Evolutionary conservation across 1,140 invertebrate species (phyloP), one percentile per base, ranked within the genome.

Genomic region (Eriocheir sinensis): DNA sequence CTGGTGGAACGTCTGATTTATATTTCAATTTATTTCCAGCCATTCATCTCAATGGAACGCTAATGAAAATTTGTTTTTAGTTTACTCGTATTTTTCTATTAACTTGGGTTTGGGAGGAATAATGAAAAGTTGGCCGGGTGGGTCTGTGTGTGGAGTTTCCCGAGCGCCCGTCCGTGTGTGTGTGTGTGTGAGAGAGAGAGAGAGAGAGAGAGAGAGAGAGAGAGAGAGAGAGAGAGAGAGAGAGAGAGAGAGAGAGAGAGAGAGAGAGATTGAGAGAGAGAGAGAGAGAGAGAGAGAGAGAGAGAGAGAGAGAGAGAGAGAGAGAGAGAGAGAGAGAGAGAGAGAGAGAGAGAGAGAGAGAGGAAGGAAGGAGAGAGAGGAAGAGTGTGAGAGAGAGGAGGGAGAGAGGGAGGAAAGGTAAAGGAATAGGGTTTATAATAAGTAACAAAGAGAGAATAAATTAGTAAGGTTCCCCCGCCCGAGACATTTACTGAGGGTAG

Each of bases 41-140:
- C 92, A 93, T 93, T 93, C 92, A 93, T 93, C 92, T 93, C 80
- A 93, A 93, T 93, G 92, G 85, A 93, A 53, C 85, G 92, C 88
- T 93, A 93, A 93, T 93, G 92, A 93, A 93, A 93, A 93, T 93
- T 93, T 93, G 92, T 93, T 93, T 93, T 93, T 93, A 93, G 92
- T 93, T 93, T 93, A 93, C 92, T 85, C 92, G 92, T 93, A 93
- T 93, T 93, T 93, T 93, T 93, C 92, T 93, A 93, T 93, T 93
- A 93, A 93, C 48, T 93, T 93, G 79, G 92, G 41, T 91, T 93
- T 89, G 36, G 92, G 48, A n/a, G 48, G 85, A 93, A 93, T 93
- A 93, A 86, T 89, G 92, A 93, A 93, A 93, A 79, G 81, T 88
- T 85, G 81, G 27, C 81, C 60, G 44, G 17, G 36, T 92, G 36